Base-by-base conservation (phyloP, 2,888 invertebrate genomes). In the Dasysyrphus tricinctus region DNA sequence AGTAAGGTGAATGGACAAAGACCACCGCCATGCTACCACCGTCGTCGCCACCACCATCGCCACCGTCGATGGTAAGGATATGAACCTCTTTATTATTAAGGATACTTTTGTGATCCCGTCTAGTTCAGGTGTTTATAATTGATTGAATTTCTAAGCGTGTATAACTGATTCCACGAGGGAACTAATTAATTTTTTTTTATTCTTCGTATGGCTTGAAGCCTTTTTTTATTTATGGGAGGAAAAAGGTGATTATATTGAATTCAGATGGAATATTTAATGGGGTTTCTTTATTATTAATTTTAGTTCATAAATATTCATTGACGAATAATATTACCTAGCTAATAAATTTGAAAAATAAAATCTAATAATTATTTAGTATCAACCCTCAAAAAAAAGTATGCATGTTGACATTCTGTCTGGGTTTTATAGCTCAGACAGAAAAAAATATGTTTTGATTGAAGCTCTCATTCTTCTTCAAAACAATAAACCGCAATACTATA, bases 71-170 rank as follows among this genome's bases (percentile, higher is more conserved):
- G 29, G 39, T 37, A 19, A 37, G 7, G 34, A 14, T n/a, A 42
- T 39, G 37, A 70, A 65, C 39, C 67, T 70, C 32, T 65, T 61
- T 80, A 65, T 77, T 70, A 69, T 42, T 39, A 32, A 9, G 63
- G 70, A 47, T 80, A 63, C 54, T 37, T 81, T 59, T 54, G 44
- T 79, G 76, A 39, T 42, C 11, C 39, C 39, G 29, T 61, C 75
- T 65, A 54, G 74, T 82, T 81, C 82, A 86, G 86, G 78, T 86
- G 65, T 82, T 67, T 78, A 54, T 79, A 79, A 79, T 74, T 82
- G 78, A 82, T 86, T 77, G 85, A 76, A 69, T 73, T 80, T 61
- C 24, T 51, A 63, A 72, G 42, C 61, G 47, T 59, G 51, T 39
- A 32, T 7, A 42, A 44, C 12, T 19, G 34, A 74, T 77, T 76